Conservation (phyloP, 1,140 invertebrate genomes). For the Caerostris darwini region DNA sequence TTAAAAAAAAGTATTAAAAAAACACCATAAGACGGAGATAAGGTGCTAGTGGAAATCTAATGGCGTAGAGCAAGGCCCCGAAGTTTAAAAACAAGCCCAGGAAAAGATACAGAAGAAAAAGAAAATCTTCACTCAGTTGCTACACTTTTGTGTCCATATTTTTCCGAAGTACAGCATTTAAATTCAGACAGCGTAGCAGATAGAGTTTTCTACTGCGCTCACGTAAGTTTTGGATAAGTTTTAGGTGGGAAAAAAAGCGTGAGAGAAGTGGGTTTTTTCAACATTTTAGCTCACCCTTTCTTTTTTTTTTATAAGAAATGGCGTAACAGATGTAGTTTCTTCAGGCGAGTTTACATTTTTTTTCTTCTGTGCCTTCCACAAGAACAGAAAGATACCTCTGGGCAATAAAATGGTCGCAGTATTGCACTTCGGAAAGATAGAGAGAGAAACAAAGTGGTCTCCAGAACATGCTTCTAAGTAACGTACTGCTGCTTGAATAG, state of each 20-base stretch:
- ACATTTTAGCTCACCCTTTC: neutral
- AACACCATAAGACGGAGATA: slow-evolving; percentile 44
- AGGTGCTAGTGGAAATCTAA: slow-evolving; percentile 74
- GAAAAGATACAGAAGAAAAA: slow-evolving; percentile 1
- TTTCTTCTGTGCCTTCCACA: no score
- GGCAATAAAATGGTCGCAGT: slow-evolving; percentile 34
- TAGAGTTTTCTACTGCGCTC: slow-evolving; percentile 64
- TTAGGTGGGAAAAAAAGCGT: slow-evolving; percentile 8
- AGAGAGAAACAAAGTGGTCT: no score
- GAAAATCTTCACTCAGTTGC: neutral
- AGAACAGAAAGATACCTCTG: slow-evolving; percentile 8
- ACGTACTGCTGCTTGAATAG: no score
- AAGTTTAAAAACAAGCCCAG: slow-evolving; percentile 70
- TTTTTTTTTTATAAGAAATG: neutral
- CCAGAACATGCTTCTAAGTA: neutral
- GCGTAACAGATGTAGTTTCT: slow-evolving; percentile 57
- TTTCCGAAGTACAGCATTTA: slow-evolving; percentile 62
- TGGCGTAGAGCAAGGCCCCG: slow-evolving; percentile 64
- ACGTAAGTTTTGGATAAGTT: slow-evolving; percentile 71
- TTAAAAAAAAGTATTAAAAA: slow-evolving; percentile 46
- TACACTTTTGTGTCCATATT: slow-evolving; percentile 67
- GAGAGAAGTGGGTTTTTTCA: neutral
- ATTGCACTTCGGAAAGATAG: neutral
- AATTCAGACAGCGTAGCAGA: slow-evolving; percentile 70
- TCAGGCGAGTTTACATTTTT: slow-evolving; percentile 60